These are phyloP conservation scores for Tineola bisselliella DNA, from an alignment of 2,888 invertebrate species.

Conservation along the genomic window DNA sequence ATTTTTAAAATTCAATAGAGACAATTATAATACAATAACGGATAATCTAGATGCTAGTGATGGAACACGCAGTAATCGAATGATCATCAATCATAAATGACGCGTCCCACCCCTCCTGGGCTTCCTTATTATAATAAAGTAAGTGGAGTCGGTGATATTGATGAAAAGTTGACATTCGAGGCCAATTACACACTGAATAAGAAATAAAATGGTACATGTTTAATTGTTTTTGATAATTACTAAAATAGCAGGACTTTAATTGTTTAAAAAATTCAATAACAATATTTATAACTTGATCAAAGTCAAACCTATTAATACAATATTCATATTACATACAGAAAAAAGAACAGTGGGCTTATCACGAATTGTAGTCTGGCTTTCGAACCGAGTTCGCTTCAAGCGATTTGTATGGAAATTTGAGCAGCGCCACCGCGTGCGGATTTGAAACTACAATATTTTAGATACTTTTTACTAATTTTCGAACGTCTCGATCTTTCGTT, in stretches of 20 bases:
- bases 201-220: no score
- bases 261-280: neutral
- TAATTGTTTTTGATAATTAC: no score
- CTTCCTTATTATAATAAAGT: neutral
- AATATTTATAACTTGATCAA: neutral
- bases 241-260: no score
- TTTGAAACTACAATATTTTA: no score
- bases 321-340: no score
- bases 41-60: neutral
- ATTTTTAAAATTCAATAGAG: neutral
- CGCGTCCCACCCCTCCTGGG: neutral
- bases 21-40: neutral
- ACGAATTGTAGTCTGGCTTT: no score
- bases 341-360: no score
- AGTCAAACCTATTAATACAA: neutral
- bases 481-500: no score
- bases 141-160: neutral
- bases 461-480: no score
- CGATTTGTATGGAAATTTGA: no score
- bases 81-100: neutral
- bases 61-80: constrained; percentile 1
- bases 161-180: neutral
- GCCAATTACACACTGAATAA: neutral
- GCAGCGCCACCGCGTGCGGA: no score
- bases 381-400: no score